Evolutionary conservation across 2,113 vertebrate species (phyloP).

Genomic region (Nicator chloris): DNA sequence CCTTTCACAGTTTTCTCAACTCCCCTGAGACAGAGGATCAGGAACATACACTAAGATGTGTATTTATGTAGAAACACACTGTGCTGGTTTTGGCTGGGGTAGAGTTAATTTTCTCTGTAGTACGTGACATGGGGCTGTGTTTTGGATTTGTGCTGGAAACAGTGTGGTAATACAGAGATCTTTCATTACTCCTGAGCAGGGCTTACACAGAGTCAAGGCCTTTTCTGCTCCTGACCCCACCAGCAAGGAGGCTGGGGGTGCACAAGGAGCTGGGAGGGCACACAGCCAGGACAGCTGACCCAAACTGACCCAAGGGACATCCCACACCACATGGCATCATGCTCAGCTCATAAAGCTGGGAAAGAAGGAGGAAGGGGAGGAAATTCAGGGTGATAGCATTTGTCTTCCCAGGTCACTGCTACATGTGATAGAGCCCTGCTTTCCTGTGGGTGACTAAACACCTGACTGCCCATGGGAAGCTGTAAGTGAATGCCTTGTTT

Average conservation of each 20-base stretch:
- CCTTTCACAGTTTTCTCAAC: background rate
- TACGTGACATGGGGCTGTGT: background rate
- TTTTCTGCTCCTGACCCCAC: background rate
- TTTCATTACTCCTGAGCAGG: background rate
- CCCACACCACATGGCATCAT: accelerated
- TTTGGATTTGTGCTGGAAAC: background rate
- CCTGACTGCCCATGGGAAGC: background rate
- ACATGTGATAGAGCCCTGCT: background rate
- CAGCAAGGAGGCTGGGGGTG: accelerated
- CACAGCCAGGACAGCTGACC: background rate
- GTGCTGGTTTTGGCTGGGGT: background rate
- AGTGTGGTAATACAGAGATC: background rate
- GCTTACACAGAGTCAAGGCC: background rate
- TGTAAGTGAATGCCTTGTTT: background rate
- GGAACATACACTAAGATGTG: background rate
- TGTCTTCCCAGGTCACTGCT: background rate
- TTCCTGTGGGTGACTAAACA: background rate
- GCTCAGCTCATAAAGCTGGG: background rate
- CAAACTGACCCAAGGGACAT: background rate
- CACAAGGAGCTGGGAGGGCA: background rate
- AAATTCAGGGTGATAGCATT: background rate
- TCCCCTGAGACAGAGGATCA: background rate
- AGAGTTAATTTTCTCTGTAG: background rate
- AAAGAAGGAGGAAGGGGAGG: background rate
- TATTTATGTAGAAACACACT: background rate